phyloP scores from a whole-genome alignment of 2,888 invertebrate species.

The Acleris literana region DNA sequence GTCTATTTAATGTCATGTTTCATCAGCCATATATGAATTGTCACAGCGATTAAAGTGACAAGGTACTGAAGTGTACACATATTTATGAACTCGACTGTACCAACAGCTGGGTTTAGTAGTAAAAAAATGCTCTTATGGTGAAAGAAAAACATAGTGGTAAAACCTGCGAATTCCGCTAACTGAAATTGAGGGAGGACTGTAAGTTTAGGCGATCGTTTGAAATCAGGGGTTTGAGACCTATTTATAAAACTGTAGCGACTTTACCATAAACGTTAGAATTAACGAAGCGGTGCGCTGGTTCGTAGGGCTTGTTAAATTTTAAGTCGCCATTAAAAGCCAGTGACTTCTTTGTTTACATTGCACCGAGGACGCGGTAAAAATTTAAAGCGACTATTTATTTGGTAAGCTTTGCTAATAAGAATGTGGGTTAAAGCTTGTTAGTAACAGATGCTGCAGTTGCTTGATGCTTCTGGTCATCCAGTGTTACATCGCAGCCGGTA shows the following conservation, averaged over 20 bases:
- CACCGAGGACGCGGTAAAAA: not conserved
- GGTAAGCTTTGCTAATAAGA: not conserved
- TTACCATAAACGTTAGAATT: conserved; percentile 7
- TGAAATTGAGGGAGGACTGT: not conserved
- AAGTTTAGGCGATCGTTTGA: not conserved
- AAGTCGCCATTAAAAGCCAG: conserved; percentile 12
- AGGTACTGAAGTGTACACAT: no score
- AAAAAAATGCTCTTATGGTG: not conserved
- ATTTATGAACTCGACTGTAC: no score
- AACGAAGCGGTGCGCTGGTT: conserved; percentile 15
- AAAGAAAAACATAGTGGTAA: not conserved
- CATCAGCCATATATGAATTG: no score
- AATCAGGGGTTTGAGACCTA: not conserved
- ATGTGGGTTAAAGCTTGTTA: not conserved
- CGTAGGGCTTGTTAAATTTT: conserved; percentile 14
- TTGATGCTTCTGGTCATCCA: no score
- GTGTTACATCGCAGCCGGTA: no score
- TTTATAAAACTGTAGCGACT: conserved; percentile 2
- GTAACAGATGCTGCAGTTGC: no score
- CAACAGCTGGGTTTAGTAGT: no score
- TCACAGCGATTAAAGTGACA: no score
- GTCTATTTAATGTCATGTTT: no score
- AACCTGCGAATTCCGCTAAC: not conserved
- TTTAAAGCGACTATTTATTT: conserved; percentile 4
- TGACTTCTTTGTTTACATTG: conserved; percentile 5